Conservation (phyloP, 2,113 vertebrate species). For the Phasianus colchicus region DNA sequence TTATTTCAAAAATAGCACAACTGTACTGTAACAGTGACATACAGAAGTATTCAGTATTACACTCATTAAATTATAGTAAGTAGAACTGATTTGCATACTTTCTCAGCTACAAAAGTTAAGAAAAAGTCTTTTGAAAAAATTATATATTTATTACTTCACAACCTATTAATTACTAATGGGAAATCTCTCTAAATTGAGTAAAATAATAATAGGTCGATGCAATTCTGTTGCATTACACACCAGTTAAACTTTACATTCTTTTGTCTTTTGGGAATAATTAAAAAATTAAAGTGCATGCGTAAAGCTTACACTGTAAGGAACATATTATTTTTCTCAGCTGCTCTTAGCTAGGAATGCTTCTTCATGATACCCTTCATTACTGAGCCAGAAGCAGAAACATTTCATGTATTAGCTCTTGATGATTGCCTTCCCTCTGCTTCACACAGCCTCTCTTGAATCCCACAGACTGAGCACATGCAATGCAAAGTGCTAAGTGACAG, state of each 20-base stretch:
- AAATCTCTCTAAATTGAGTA: not conserved
- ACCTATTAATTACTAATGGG: not conserved
- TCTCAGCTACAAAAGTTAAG: not conserved
- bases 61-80: not conserved
- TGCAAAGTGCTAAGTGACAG: not conserved
- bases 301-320: not conserved
- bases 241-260: not conserved
- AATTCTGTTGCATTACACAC: not conserved
- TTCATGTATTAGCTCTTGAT: not conserved
- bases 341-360: not conserved
- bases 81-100: not conserved
- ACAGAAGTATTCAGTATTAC: not conserved
- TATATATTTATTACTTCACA: not conserved
- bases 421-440: not conserved
- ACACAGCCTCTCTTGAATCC: not conserved
- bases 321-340: not conserved
- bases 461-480: not conserved
- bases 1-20: not conserved
- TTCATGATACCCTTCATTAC: not conserved
- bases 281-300: not conserved
- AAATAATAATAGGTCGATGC: not conserved
- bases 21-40: not conserved
- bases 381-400: not conserved
- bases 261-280: not conserved
- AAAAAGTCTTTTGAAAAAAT: not conserved